phyloP scores from a whole-genome alignment of 2,888 invertebrate genomes.

The Epsilonema sp. region DNA sequence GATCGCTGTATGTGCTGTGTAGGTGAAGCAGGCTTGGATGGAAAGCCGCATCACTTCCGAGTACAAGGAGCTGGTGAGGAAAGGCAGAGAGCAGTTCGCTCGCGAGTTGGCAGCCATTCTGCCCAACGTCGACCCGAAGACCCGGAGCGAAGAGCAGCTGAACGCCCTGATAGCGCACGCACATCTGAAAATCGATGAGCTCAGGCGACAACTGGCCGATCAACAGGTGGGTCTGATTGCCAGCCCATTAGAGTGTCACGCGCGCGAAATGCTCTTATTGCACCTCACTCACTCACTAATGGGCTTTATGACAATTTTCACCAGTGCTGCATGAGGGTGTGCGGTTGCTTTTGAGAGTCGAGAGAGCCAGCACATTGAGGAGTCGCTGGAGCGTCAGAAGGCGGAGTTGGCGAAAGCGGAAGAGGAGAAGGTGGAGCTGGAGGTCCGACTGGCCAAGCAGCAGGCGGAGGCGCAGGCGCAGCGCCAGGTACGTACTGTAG shows the following conservation, averaged over 20 bases:
- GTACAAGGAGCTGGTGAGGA: constrained; percentile 54
- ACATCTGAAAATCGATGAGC: constrained; percentile 50
- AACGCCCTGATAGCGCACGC: constrained; percentile 59
- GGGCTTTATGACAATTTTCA: too few relatives aligned
- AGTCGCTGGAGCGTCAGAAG: constrained; percentile 44
- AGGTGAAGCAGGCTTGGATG: constrained; percentile 28
- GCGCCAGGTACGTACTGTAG: too few relatives aligned
- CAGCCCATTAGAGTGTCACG: neutral
- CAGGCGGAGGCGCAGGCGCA: too few relatives aligned
- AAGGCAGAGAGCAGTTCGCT: constrained; percentile 35
- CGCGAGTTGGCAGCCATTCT: constrained; percentile 43
- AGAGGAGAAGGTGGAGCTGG: constrained; percentile 42
- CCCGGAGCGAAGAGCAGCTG: constrained; percentile 42
- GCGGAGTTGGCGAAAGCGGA: constrained; percentile 40
- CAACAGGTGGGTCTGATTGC: constrained; percentile 38
- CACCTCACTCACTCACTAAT: too few relatives aligned
- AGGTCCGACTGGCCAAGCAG: too few relatives aligned
- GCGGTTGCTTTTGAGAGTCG: constrained; percentile 40
- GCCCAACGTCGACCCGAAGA: constrained; percentile 49
- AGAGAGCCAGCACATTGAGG: constrained; percentile 42
- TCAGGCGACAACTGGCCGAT: constrained; percentile 50
- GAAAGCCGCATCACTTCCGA: constrained; percentile 44
- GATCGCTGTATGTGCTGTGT: too few relatives aligned
- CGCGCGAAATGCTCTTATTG: too few relatives aligned
- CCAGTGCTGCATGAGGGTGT: too few relatives aligned